These are phyloP conservation scores for Zoanthus sansibaricus DNA, from an alignment of 92 coral and sea anemone species.

Conservation along the genomic window DNA sequence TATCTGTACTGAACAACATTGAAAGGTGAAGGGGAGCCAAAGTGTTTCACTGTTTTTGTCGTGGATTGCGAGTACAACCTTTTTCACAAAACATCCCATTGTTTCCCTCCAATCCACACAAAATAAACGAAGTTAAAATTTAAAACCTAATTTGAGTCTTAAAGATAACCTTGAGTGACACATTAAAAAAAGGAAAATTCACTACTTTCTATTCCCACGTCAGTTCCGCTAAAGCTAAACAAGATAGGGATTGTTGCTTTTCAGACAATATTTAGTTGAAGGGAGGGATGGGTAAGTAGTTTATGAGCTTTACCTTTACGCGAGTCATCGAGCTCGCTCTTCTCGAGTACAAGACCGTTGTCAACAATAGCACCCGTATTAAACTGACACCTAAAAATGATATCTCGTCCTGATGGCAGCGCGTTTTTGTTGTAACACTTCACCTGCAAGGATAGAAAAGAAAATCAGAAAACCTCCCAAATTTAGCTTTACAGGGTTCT, in stretches of 20 bases:
- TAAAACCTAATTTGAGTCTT: no score
- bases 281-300: no score
- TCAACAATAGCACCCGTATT: constrained; percentile 89
- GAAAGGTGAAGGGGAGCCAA: no score
- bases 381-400: constrained; percentile 93
- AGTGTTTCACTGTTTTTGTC: no score
- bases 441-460: constrained; percentile 56
- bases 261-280: no score
- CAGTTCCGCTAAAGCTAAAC: background rate
- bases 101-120: no score
- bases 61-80: no score
- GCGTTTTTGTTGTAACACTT: constrained; percentile 97
- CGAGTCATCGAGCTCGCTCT: constrained; percentile 89
- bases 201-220: background rate
- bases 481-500: background rate
- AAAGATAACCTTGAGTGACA: no score
- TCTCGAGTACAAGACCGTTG: constrained; percentile 84
- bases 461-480: background rate
- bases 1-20: no score
- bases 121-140: no score
- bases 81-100: no score
- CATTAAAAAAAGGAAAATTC: no score
- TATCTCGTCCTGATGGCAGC: constrained; percentile 93
- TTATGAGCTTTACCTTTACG: constrained; percentile 69
- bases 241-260: background rate